These are phyloP conservation scores for Amiota mariae DNA, from an alignment of 2,888 invertebrate genomes.

Conservation along the genomic window DNA sequence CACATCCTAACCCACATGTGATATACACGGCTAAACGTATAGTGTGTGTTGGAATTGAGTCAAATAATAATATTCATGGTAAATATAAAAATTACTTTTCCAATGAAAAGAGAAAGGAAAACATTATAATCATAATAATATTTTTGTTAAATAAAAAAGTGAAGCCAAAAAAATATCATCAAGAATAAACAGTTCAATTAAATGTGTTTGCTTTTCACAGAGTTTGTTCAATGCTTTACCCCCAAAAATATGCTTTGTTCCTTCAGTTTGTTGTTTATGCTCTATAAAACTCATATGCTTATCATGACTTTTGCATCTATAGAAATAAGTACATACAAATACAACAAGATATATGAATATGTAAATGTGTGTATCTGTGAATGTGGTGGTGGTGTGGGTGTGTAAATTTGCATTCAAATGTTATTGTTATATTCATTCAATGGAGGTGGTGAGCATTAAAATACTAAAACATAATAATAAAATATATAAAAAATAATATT, in stretches of 20 bases:
- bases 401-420: constrained; percentile 26
- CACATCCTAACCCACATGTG: too few species aligned
- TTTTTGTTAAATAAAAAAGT: constrained; percentile 1
- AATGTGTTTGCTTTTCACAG: constrained; percentile 60
- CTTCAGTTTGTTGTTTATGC: constrained; percentile 50
- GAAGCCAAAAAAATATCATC: constrained; percentile 58
- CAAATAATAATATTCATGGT: constrained; percentile 69
- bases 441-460: not conserved
- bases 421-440: constrained; percentile 2
- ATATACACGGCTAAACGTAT: constrained; percentile 40
- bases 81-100: constrained; percentile 67
- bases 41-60: constrained; percentile 59
- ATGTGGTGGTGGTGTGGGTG: not conserved
- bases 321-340: not conserved
- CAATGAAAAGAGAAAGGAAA: constrained; percentile 12
- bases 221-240: not conserved
- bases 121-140: not conserved
- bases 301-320: not conserved
- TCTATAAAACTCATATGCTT: constrained; percentile 19
- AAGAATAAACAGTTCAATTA: constrained; percentile 67
- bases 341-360: not conserved
- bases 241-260: too few species aligned
- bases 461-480: not conserved
- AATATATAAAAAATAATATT: constrained; percentile 3
- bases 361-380: not conserved